Base-by-base conservation (phyloP, 2,797 vertebrate species). In the Pseudocheirus occidentalis region DNA sequence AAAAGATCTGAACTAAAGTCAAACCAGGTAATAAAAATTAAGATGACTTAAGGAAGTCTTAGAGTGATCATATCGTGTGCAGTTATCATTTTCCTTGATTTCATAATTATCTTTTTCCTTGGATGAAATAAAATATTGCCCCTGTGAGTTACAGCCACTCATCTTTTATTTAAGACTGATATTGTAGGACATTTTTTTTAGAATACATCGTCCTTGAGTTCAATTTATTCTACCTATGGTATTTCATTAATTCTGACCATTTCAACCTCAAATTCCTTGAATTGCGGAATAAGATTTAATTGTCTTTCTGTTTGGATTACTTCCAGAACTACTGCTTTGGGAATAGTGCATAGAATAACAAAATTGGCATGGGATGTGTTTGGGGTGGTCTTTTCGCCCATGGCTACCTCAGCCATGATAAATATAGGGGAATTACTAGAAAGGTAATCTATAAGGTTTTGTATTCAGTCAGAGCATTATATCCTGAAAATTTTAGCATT, bases 271-370 rank as follows among this genome's bases (percentile, higher is more conserved):
- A 96, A 97, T 95, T 96, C 95, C 98, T 98, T 97, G 96, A 98
- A 98, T 98, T 97, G 98, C 95, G 98, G 97, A 98, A 91, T 93
- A 95, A 96, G 97, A 94, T 97, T 98, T 97, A 98, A 97, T 97
- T 98, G 96, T 97, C 97, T 98, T 98, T 97, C 96, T 97, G 97
- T 97, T 94, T 98, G 98, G 98, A 98, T 97, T 98, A 97, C 95
- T 98, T 98, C 98, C 98, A 98, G 96, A 97, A 94, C 91, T 97
- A 97, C 96, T 95, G 94, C 96, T 98, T 97, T 91, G 91, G 98
- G 96, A 98, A 91, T 21, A 97, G 94, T 57, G 40, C 92, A 97
- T 95, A 96, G 98, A 98, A 97, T 97, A 98, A 97, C 50, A 98
- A 98, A 97, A 97, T 95, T 97, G 97, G 91, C 91, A 97, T 58